phyloP scores from a whole-genome alignment of 2,888 invertebrate genomes.

The Calephelis perditalis region DNA sequence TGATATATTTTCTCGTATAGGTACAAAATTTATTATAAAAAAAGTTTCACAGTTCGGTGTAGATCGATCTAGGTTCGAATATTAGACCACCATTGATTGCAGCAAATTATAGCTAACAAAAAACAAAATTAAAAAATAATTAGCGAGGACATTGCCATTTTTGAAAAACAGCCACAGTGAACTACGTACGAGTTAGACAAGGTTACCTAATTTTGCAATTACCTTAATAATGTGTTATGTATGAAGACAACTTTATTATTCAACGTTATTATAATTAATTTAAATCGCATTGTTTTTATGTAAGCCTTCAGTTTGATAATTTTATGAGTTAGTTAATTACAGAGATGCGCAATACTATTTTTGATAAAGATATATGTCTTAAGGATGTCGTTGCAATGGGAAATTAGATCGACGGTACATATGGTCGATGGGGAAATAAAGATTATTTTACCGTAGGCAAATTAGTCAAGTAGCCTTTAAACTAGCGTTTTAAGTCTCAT shows the following conservation, averaged over 20 bases:
- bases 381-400: too few relatives aligned
- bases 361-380: too few relatives aligned
- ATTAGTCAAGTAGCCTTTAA: too few relatives aligned
- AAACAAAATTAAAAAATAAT: neutral
- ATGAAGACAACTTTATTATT: constrained; percentile 9
- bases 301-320: constrained; percentile 11
- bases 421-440: too few relatives aligned
- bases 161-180: neutral
- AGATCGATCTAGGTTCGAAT: too few relatives aligned
- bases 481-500: too few relatives aligned
- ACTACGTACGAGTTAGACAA: neutral
- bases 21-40: too few relatives aligned
- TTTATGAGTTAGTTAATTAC: constrained; percentile 1
- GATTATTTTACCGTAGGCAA: too few relatives aligned
- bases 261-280: constrained; percentile 5
- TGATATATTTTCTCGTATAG: too few relatives aligned
- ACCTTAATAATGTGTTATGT: neutral
- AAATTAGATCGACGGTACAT: too few relatives aligned
- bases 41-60: too few relatives aligned
- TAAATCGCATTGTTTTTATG: constrained; percentile 11
- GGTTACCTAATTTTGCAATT: constrained; percentile 7
- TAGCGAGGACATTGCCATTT: neutral
- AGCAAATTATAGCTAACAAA: neutral
- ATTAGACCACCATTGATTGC: too few relatives aligned
- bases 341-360: neutral